phyloP scores from a whole-genome alignment of 2,888 invertebrate genomes.

The Hirtodrosophila alboralis region DNA sequence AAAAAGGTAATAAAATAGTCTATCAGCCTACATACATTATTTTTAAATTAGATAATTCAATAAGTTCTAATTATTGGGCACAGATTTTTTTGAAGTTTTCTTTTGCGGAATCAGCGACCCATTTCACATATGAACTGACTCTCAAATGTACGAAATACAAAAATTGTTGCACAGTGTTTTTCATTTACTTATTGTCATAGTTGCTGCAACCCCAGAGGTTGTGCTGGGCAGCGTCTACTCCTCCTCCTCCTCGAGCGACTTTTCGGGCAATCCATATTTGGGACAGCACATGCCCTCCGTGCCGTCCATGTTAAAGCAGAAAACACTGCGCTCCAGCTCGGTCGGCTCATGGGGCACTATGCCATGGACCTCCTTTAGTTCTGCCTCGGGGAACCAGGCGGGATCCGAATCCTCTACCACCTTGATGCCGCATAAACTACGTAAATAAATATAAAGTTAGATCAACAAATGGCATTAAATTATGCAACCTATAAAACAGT shows the following conservation, averaged over 20 bases:
- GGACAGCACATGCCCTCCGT: conserved; percentile 93
- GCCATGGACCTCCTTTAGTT: conserved; percentile 94
- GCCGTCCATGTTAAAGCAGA: conserved; percentile 93
- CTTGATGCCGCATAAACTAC: conserved; percentile 90
- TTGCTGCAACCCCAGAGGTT: neutral
- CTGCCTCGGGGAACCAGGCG: conserved; percentile 96
- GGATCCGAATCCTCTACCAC: conserved; percentile 95
- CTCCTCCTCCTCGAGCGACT: conserved; percentile 84
- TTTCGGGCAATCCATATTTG: conserved; percentile 84
- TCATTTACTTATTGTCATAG: conserved; percentile 39
- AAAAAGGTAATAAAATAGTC: no score
- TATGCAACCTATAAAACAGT: no score
- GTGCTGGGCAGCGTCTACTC: conserved; percentile 46
- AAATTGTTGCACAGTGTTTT: no score
- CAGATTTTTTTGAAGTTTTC: no score
- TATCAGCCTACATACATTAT: no score
- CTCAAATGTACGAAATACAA: no score
- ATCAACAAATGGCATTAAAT: neutral
- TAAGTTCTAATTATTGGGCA: no score
- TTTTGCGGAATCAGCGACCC: no score
- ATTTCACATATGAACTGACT: no score
- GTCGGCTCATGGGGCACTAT: conserved; percentile 93
- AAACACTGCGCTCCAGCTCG: conserved; percentile 90
- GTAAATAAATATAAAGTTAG: neutral
- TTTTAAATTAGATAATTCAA: no score